Conservation (phyloP, 2,888 invertebrate genomes). For the Julus scanicus region DNA sequence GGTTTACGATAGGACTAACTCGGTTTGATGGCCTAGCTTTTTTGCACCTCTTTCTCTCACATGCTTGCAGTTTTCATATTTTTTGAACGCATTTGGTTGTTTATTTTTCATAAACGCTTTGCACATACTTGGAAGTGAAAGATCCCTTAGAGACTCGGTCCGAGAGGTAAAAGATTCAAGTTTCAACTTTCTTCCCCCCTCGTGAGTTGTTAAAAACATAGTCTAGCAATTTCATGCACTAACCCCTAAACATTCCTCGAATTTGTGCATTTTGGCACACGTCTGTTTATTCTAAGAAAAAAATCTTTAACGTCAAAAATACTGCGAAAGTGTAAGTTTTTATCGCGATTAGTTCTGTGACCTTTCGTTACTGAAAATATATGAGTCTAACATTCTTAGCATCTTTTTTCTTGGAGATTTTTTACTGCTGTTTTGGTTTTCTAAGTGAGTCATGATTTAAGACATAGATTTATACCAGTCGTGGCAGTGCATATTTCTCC, state of each 20-base stretch:
- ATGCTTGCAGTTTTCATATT: neutral
- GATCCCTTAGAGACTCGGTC: neutral
- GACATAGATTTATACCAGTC: neutral
- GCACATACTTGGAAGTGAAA: conserved; percentile 30
- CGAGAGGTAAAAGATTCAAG: conserved; percentile 22
- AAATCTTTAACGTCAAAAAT: neutral
- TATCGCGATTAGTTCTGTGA: neutral
- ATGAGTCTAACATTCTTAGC: neutral
- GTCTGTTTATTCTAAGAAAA: conserved; percentile 1
- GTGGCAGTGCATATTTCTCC: neutral
- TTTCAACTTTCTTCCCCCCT: neutral
- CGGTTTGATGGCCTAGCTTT: conserved; percentile 25
- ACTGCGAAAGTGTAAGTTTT: neutral
- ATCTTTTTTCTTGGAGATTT: neutral
- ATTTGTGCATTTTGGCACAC: conserved; percentile 1
- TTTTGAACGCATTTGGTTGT: neutral
- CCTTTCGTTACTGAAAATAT: neutral
- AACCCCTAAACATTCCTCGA: neutral
- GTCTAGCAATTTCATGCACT: conserved; percentile 7
- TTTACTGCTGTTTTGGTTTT: conserved; percentile 7
- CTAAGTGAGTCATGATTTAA: conserved; percentile 9
- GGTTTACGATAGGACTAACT: neutral
- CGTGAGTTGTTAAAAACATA: neutral
- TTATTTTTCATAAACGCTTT: conserved; percentile 19
- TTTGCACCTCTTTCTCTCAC: too few species aligned